Conservation (phyloP, 2,797 vertebrate species). For the Rhinella marina region DNA sequence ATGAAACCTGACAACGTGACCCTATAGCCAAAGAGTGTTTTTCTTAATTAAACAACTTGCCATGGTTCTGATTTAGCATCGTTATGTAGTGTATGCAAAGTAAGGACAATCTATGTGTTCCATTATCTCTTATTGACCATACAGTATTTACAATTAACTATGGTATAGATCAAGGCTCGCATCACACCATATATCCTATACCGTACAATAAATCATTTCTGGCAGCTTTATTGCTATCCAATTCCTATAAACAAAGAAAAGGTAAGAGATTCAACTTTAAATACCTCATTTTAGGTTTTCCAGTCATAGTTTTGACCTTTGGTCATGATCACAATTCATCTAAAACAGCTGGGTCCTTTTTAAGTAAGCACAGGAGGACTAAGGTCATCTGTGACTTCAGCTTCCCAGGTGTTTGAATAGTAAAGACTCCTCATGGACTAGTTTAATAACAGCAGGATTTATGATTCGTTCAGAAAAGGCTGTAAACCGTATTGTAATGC, state of each 20-base stretch:
- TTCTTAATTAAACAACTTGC: neutral
- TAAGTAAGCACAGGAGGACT: neutral
- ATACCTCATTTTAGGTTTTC: conserved; percentile 3
- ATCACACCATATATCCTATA: neutral
- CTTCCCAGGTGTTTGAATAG: conserved; percentile 32
- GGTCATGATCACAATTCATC: conserved; percentile 36
- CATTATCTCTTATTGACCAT: conserved; percentile 17
- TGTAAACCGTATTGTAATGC: neutral
- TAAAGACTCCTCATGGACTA: conserved; percentile 31
- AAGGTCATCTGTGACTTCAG: conserved; percentile 28
- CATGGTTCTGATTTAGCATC: neutral
- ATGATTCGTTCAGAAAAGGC: conserved; percentile 12
- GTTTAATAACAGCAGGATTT: conserved; percentile 28
- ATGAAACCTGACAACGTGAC: neutral
- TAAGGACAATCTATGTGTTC: neutral
- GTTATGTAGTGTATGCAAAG: neutral
- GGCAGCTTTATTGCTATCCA: conserved; percentile 20
- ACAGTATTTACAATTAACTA: conserved; percentile 5
- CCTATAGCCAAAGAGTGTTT: neutral
- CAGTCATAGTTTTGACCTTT: conserved; percentile 1
- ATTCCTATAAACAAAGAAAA: conserved; percentile 11
- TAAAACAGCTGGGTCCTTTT: conserved; percentile 11
- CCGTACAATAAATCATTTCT: neutral
- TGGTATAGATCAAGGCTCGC: neutral
- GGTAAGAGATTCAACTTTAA: conserved; percentile 7